A percentile compares a stretch with the other conserved stretches of the same genome.
phyloP scores from a whole-genome alignment of 2,888 invertebrate genomes.

The Nomada ferruginata region DNA sequence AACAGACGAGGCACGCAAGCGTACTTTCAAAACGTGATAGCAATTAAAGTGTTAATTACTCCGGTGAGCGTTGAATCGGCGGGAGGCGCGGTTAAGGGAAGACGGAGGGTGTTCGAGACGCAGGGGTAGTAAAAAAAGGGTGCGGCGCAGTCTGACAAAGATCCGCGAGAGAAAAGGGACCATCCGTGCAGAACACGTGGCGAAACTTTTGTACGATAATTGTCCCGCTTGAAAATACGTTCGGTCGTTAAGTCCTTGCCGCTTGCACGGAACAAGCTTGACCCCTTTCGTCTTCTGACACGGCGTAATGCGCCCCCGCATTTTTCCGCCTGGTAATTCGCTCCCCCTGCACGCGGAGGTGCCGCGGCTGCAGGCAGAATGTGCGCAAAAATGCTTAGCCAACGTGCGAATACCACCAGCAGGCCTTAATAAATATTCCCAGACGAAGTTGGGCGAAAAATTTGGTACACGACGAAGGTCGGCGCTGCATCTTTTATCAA shows the following conservation, averaged over 20 bases:
- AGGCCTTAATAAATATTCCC: constrained; percentile 16
- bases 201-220: constrained; percentile 58
- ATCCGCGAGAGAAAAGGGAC: constrained; percentile 33
- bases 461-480: not conserved
- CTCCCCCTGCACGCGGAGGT: constrained; percentile 14
- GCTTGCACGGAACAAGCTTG: constrained; percentile 43
- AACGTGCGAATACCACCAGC: constrained; percentile 1
- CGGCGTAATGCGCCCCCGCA: constrained; percentile 27
- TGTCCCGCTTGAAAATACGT: constrained; percentile 70
- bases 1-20: constrained; percentile 22
- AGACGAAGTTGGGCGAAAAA: not conserved
- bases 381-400: constrained; percentile 3
- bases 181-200: constrained; percentile 7
- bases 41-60: constrained; percentile 56
- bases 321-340: constrained; percentile 49
- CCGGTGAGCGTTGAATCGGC: constrained; percentile 26
- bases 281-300: constrained; percentile 62
- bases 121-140: not conserved
- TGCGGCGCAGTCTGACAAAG: constrained; percentile 26
- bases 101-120: constrained; percentile 24
- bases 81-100: not conserved
- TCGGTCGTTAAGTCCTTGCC: constrained; percentile 63
- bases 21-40: constrained; percentile 36
- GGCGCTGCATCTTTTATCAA: no score
- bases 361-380: constrained; percentile 1